These are phyloP conservation scores for Drosophila nasuta DNA, from an alignment of 1,140 invertebrate species.

Conservation along the genomic window DNA sequence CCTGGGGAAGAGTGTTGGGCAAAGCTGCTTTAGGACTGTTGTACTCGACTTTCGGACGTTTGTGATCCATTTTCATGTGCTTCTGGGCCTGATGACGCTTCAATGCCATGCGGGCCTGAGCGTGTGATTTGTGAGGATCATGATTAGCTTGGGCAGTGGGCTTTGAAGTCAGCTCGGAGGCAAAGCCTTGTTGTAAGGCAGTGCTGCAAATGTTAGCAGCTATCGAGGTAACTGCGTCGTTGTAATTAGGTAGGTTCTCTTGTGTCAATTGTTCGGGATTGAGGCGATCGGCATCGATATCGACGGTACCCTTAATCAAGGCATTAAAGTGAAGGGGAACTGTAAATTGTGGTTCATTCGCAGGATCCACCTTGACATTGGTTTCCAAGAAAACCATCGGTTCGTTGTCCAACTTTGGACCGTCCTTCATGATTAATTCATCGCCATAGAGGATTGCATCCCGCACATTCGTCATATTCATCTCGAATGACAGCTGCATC, in stretches of 20 bases:
- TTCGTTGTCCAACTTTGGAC: constrained; percentile 4
- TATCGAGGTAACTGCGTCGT: constrained; percentile 68
- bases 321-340: constrained; percentile 70
- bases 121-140: neutral
- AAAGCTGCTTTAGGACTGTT: neutral
- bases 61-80: constrained; percentile 19
- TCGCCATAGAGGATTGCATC: constrained; percentile 41
- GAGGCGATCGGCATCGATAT: constrained; percentile 64
- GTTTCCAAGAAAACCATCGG: constrained; percentile 61
- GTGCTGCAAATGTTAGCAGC: constrained; percentile 76
- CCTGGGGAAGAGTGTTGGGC: neutral
- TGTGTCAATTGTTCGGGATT: constrained; percentile 33
- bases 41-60: neutral
- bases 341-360: neutral
- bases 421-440: neutral
- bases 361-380: constrained; percentile 47
- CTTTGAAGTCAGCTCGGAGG: neutral
- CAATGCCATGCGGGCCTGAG: constrained; percentile 21
- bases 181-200: constrained; percentile 62
- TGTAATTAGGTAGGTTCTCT: constrained; percentile 50
- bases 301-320: constrained; percentile 61
- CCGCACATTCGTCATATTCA: constrained; percentile 74
- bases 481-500: constrained; percentile 76
- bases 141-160: neutral
- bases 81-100: constrained; percentile 29